Evolutionary conservation across 2,888 invertebrate species (phyloP), one percentile per base, ranked within the genome.

Genomic region (Ligdia adustata): DNA sequence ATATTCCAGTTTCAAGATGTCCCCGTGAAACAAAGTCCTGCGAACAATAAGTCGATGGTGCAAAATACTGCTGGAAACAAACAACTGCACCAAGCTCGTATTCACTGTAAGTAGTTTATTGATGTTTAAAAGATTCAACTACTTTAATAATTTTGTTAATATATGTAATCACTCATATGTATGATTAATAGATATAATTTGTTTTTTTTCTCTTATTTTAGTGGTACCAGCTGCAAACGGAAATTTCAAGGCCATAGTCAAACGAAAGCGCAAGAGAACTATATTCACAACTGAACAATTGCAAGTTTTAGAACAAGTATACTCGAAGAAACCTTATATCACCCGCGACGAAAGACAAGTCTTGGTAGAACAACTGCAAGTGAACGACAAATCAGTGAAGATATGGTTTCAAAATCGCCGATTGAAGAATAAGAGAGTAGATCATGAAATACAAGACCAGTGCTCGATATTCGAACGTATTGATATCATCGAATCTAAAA

Each of bases 341-440:
- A 93, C 92, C 60, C 90, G 94, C n/a, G 93, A 94, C 0, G 89
- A 94, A 13, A 83, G 95, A 35, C 92, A 94, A 44, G 90, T 92
- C 48, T 84, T 96, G 72, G 93, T 94, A 0, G 74, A 92, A 0
- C 69, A 80, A 3, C 80, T 95, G 0, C 84, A 88, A 43, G 80
- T 96, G 0, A 91, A 92, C 4, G 95, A 95, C 63, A 84, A 94
- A 35, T 93, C 95, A 62, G 93, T 95, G 26, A 95, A 95, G 76
- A 94, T 95, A 7, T 95, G 95, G 95, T 95, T 95, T 68, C 95
- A 95, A 69, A 95, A 95, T 69, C 87, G 94, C 0, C 79, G 95
- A 0, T 93, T 95, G 92, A 93, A 93, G 57, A 79, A 70, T 55
- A 93, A 93, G 66, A 93, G 91, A 62, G 91, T 91, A 35, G 74